Base-by-base conservation (phyloP, 1,140 invertebrate genomes). In the Theocolax elegans region DNA sequence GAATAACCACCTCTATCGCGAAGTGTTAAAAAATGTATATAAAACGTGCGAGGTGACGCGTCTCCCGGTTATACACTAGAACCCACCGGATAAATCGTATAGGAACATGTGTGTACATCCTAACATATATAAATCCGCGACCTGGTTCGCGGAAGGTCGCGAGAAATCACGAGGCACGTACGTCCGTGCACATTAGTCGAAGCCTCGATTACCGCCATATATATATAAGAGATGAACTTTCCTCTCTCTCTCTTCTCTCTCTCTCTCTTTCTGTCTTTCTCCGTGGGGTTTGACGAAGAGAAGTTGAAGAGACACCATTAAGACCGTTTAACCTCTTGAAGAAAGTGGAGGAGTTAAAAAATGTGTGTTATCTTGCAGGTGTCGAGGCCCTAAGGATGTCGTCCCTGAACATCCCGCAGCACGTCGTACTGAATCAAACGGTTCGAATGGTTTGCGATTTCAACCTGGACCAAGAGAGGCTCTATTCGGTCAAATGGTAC, bases 401-500 rank as follows among this genome's bases (percentile, higher is more conserved):
- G 17, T 89, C 91, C 67, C 83, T 93, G 44, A 86, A 89, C 69
- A 90, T 93, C 74, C 92, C 92, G 38, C 87, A 87, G 76, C 90
- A 92, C 81, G 89, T 90, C 67, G 87, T 92, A 51, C 82, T 90
- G 48, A 90, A 92, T 74, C 88, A 92, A 75, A 88, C 87, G 69
- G 92, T 92, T 3, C 85, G 86, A 72, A 88, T 93, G 75, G 92
- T 92, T 77, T 95, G 94, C 81, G 88, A 91, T 76, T 95, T 92
- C 85, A 91, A 93, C 74, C 83, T 95, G 74, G 92, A 93, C 68
- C 91, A 86, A 12, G 91, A 92, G 49, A 85, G 86, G 6, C 86
- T 94, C 19, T 93, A 93, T 81, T 92, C 92, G 1, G 90, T 94
- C 64, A 94, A 93, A 83, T 94, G 92, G 92, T 93, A 93, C 83